phyloP scores from a whole-genome alignment of 2,888 invertebrate species.

The Corythucha ciliata region DNA sequence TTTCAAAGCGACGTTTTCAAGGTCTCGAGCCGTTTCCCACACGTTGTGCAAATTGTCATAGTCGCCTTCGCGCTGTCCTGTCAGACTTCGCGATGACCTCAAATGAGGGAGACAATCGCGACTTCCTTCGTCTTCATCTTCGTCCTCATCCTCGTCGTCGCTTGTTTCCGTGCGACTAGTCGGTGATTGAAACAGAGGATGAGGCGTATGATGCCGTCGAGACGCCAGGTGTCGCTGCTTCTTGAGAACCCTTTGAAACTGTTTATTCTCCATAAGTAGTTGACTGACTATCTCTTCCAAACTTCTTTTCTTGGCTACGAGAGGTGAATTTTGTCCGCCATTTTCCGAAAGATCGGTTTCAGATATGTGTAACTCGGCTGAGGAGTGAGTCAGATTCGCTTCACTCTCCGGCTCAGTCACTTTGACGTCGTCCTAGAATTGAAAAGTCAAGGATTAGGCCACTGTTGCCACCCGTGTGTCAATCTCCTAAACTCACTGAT shows the following conservation, averaged over 20 bases:
- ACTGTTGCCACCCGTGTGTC: no score
- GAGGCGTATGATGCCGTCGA: constrained; percentile 45
- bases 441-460: no score
- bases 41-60: constrained; percentile 33
- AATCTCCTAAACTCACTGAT: no score
- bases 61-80: constrained; percentile 29
- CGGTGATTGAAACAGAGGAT: no score
- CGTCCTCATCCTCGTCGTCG: constrained; percentile 34
- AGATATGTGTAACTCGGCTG: constrained; percentile 42
- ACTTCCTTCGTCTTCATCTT: constrained; percentile 33
- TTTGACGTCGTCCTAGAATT: no score
- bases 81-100: constrained; percentile 29
- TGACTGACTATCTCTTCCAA: constrained; percentile 72
- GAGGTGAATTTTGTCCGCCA: constrained; percentile 22
- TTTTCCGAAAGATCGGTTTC: constrained; percentile 23
- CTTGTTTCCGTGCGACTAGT: constrained; percentile 33
- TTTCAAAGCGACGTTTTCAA: constrained; percentile 36
- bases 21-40: constrained; percentile 29
- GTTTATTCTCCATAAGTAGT: constrained; percentile 69
- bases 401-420: no score
- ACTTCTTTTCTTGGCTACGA: constrained; percentile 46
- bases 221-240: constrained; percentile 57
- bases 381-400: no score
- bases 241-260: constrained; percentile 67
- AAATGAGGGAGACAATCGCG: constrained; percentile 14